Conservation (phyloP, 2,113 vertebrate genomes). For the Hoplias malabaricus region DNA sequence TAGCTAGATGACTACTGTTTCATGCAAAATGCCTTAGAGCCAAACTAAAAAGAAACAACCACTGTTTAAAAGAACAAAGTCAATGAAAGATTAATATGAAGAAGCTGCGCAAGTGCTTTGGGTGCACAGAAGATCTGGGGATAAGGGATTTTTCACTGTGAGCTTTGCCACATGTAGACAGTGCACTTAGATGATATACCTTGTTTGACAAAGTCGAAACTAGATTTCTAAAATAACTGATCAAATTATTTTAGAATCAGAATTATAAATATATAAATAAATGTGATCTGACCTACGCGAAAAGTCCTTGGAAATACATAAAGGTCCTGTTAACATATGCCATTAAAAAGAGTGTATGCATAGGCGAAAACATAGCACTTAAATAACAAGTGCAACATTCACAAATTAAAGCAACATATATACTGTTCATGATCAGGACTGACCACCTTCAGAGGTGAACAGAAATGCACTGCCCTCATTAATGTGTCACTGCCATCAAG, state of each 20-base stretch:
- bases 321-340: neutral
- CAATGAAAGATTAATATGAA: conserved; percentile 28
- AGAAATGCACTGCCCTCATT: neutral
- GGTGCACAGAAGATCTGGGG: neutral
- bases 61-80: conserved; percentile 26
- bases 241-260: too few species aligned
- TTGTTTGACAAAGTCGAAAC: too few species aligned
- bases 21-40: conserved; percentile 35
- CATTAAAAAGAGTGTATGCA: neutral
- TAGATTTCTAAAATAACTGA: too few species aligned
- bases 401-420: neutral
- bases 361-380: neutral
- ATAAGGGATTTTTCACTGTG: neutral
- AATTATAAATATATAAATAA: too few species aligned
- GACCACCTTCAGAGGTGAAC: neutral
- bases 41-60: conserved; percentile 20
- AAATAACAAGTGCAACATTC: neutral
- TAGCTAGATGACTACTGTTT: conserved; percentile 5
- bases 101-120: conserved; percentile 6
- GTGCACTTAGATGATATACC: neutral
- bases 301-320: neutral
- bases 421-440: neutral
- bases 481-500: neutral
- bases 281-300: too few species aligned
- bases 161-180: neutral